phyloP scores from a whole-genome alignment of 23 tunicate genomes.

The Ciona savignyi region DNA sequence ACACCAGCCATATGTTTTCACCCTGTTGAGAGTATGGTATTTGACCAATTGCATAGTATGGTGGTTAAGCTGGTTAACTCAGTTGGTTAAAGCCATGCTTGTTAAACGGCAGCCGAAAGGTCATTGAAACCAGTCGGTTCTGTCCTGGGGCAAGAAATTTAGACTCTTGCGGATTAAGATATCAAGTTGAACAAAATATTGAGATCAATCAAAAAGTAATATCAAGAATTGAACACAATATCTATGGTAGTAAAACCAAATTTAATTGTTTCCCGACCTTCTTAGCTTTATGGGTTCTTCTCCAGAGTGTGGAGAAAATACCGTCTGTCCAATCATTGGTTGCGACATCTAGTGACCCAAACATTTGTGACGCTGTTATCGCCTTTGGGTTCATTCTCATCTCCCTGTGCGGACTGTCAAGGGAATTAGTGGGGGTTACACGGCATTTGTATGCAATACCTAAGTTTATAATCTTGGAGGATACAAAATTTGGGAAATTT shows the following conservation, averaged over 20 bases:
- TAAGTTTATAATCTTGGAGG: no score
- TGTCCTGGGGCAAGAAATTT: no score
- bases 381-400: constrained; percentile 97
- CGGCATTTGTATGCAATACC: no score
- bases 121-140: no score
- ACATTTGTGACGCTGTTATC: constrained; percentile 97
- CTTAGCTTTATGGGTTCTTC: constrained; percentile 92
- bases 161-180: no score
- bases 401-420: constrained; percentile 82
- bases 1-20: constrained; percentile 93
- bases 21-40: constrained; percentile 49
- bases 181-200: no score
- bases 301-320: constrained; percentile 91
- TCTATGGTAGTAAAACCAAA: not conserved
- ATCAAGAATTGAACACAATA: not conserved
- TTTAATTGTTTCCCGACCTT: constrained; percentile 32
- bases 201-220: not conserved
- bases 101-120: no score
- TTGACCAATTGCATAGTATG: no score
- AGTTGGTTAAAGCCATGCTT: no score
- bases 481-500: no score
- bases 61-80: no score
- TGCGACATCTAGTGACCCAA: constrained; percentile 94
- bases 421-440: not conserved
- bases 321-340: constrained; percentile 99